Percentiles rank a stretch among this genome's conserved stretches.
phyloP scores from a whole-genome alignment of 2,113 vertebrate genomes.

The Arizona elegans region DNA sequence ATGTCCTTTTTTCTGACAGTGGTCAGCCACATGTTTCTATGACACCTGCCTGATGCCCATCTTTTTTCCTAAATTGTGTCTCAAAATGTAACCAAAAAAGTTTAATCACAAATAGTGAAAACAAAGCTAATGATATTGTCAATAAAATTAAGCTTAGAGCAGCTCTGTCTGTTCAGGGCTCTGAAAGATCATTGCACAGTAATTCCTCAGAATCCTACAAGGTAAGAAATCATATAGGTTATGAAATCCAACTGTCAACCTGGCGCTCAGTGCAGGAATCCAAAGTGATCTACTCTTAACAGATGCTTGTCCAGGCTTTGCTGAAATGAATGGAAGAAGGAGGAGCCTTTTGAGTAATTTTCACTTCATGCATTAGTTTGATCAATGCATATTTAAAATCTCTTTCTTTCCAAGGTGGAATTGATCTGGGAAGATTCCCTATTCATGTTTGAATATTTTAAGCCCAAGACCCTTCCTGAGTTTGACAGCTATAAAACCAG shows the following conservation, averaged over 20 bases:
- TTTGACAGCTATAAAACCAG: slow-evolving; percentile 99
- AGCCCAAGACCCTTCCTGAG: slow-evolving; percentile 94
- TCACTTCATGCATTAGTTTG: neutral
- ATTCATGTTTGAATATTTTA: slow-evolving; percentile 97
- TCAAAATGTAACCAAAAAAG: neutral
- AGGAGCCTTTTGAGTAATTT: neutral
- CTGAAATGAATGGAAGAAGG: neutral
- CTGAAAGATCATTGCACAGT: neutral
- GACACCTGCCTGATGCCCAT: neutral
- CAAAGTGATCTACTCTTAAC: neutral
- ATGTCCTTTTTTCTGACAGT: neutral
- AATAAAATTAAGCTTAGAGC: neutral
- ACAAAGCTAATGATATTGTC: neutral
- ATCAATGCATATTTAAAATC: neutral
- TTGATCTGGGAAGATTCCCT: slow-evolving; percentile 88
- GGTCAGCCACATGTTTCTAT: neutral
- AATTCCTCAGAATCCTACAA: neutral
- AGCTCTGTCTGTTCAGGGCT: neutral
- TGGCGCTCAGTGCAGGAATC: neutral
- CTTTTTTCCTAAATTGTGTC: neutral
- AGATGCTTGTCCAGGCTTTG: neutral
- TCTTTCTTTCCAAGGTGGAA: slow-evolving; percentile 78
- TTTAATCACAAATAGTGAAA: neutral
- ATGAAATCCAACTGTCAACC: neutral
- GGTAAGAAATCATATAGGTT: neutral